A percentile compares a stretch with the other conserved stretches of the same genome.
Conservation (phyloP, 2,888 invertebrate genomes). For the Tipula unca region DNA sequence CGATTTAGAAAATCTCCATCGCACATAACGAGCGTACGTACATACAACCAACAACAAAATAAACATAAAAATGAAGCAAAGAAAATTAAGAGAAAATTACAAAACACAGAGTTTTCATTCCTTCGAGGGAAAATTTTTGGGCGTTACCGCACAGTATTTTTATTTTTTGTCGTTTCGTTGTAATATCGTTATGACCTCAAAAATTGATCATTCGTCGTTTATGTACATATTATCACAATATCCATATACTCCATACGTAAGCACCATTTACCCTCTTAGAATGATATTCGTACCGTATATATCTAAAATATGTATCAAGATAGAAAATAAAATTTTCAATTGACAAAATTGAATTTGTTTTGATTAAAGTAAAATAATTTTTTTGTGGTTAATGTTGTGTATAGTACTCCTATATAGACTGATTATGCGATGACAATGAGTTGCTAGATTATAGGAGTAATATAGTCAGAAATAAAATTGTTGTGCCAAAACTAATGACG, state of each 20-base stretch:
- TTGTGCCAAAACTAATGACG: too few species aligned
- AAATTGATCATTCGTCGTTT: background rate
- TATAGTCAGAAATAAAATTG: too few species aligned
- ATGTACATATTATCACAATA: background rate
- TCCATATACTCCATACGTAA: too few species aligned
- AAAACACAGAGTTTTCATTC: background rate
- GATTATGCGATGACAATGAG: background rate
- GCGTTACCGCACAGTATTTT: background rate
- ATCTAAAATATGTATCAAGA: background rate
- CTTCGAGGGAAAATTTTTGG: background rate
- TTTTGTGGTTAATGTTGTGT: background rate
- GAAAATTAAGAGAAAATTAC: conserved; percentile 4
- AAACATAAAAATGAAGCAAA: background rate
- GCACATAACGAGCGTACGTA: background rate
- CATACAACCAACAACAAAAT: background rate
- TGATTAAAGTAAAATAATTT: background rate
- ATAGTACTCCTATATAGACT: background rate
- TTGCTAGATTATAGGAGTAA: background rate
- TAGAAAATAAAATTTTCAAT: background rate
- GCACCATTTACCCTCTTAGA: background rate
- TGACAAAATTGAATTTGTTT: background rate
- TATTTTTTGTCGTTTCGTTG: background rate
- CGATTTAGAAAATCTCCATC: background rate
- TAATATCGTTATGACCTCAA: background rate
- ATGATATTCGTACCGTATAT: background rate